Evolutionary conservation across 2,888 invertebrate species (phyloP), one percentile per base, ranked within the genome.

Genomic region (Acronicta alni): DNA sequence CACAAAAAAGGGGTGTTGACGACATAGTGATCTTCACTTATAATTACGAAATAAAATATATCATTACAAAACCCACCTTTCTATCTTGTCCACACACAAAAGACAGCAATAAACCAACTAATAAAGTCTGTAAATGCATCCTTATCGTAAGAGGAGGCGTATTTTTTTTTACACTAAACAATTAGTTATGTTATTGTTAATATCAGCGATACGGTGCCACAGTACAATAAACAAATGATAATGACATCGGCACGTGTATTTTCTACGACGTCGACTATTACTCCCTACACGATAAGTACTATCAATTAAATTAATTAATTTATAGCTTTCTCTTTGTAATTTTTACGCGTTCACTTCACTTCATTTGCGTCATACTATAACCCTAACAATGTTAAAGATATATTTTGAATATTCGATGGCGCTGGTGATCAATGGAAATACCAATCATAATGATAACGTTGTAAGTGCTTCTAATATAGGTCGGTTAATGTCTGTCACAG

Each of bases 51-150:
- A 14, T 15, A n/a, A 47, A 41, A 54, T 48, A 56, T 30, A 57
- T 1, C 32, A 0, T 3, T 42, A 48, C 9, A 49, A 49, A 73
- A 76, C 84, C 77, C 75, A 92, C 93, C 89, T 86, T 85, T 79
- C 93, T 89, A 43, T 93, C 90, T 68, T 89, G 87, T 62, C 89
- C 92, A 66, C 72, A 74, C 17, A 76, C 85, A 16, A 75, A 70
- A 26, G 84, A 83, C 57, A 88, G 20, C 55, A 84, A 64, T 60
- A 81, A 75, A 76, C 84, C 70, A 72, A 89, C 55, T 39, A 89
- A 72, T 67, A 90, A 81, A 62, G 75, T 74, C 60, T 73, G 77
- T 56, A 85, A 70, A 75, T 81, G 74, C 84, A 86, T 86, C 63
- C 72, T 89, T 87, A 90, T 87, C 87, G 44, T 47, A 67, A 44